Conservation (phyloP, 2,797 vertebrate species). For the Borostomias antarcticus region DNA sequence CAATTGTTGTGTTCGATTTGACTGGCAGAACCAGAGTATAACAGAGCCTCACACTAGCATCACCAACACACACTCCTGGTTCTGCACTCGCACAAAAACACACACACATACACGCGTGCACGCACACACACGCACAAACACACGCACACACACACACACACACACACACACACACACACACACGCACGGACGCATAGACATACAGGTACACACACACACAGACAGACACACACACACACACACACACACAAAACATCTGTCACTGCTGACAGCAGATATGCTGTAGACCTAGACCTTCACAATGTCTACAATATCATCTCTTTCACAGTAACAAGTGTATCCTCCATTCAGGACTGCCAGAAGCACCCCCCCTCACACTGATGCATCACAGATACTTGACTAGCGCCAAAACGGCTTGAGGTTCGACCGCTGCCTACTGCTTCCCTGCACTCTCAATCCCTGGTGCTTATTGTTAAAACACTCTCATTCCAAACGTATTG, state of each 20-base stretch:
- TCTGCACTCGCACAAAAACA: no score
- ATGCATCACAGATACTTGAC: background rate
- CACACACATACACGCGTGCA: no score
- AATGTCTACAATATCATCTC: slow-evolving; percentile 42
- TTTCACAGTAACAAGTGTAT: slow-evolving; percentile 16
- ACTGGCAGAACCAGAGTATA: slow-evolving; percentile 9
- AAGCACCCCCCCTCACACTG: slow-evolving; percentile 28
- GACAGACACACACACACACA: slow-evolving; percentile 4
- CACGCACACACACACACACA: no score
- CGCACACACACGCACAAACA: background rate
- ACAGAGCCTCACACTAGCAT: background rate
- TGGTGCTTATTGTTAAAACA: no score
- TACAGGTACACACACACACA: slow-evolving; percentile 1
- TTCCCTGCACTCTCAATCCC: no score
- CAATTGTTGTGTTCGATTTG: slow-evolving; percentile 22
- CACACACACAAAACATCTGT: slow-evolving; percentile 15
- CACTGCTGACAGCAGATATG: no score
- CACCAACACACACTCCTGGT: no score
- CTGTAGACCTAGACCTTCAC: slow-evolving; percentile 5
- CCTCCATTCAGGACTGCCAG: slow-evolving; percentile 31
- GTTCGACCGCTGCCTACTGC: background rate
- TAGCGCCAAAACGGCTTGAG: no score
- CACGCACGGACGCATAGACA: slow-evolving; percentile 1
- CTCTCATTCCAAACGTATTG: no score
- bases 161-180: slow-evolving; percentile 4